These are phyloP conservation scores for Belonocnema kinseyi DNA, from an alignment of 1,140 invertebrate genomes.

Conservation along the genomic window DNA sequence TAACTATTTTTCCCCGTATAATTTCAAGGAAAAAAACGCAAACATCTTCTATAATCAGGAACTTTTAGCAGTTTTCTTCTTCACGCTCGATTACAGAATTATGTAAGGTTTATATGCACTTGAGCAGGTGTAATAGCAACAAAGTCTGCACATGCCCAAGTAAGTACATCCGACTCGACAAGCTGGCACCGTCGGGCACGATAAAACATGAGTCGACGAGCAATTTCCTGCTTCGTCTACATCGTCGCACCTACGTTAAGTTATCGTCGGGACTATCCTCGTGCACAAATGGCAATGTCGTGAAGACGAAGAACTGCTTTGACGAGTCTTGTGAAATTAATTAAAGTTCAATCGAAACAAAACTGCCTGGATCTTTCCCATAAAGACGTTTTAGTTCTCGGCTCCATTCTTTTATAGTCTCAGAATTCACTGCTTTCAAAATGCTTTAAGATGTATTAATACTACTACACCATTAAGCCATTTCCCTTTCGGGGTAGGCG, in stretches of 20 bases:
- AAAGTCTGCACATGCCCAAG: background rate
- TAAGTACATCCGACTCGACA: slow-evolving; percentile 29
- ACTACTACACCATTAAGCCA: too few relatives aligned
- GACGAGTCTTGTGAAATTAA: slow-evolving; percentile 18
- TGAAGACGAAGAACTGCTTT: slow-evolving; percentile 12
- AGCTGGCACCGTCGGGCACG: slow-evolving; percentile 22
- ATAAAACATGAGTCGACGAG: slow-evolving; percentile 27
- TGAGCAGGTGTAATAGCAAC: slow-evolving; percentile 18
- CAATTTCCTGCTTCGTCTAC: slow-evolving; percentile 27
- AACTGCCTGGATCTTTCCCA: background rate
- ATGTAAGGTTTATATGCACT: background rate
- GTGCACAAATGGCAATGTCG: background rate
- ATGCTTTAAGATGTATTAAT: too few relatives aligned
- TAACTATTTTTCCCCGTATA: too few relatives aligned
- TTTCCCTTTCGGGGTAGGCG: too few relatives aligned
- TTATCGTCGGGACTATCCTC: too few relatives aligned
- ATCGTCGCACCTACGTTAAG: slow-evolving; percentile 1
- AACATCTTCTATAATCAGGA: too few relatives aligned
- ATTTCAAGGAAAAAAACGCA: too few relatives aligned
- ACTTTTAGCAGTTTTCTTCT: background rate
- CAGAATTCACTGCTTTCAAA: too few relatives aligned
- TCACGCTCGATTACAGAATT: background rate
- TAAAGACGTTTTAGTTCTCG: background rate
- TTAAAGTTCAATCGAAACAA: background rate
- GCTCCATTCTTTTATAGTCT: too few relatives aligned